Evolutionary conservation across 2,113 vertebrate genomes (phyloP).

Genomic region (Micronisus gabar): DNA sequence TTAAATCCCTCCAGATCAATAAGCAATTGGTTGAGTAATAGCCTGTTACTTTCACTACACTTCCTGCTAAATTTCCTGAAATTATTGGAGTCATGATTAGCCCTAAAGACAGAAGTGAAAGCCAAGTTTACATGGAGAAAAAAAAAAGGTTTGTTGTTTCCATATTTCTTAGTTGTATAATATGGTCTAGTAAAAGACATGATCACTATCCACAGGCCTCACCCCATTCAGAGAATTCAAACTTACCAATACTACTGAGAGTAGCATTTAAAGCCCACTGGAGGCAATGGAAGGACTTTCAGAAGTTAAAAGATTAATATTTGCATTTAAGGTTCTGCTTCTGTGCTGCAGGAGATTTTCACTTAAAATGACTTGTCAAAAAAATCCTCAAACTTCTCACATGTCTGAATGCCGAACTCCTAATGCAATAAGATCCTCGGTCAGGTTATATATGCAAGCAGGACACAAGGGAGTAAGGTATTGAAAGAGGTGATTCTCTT

Average conservation of each 20-base stretch:
- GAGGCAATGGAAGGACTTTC: neutral
- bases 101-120: neutral
- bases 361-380: neutral
- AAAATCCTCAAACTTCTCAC: neutral
- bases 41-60: neutral
- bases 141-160: neutral
- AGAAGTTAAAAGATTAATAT: neutral
- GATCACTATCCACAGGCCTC: neutral
- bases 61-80: neutral
- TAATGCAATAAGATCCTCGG: neutral
- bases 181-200: neutral
- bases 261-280: neutral
- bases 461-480: neutral
- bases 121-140: neutral
- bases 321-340: neutral
- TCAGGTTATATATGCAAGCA: neutral
- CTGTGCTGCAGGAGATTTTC: neutral
- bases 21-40: neutral
- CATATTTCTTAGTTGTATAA: neutral
- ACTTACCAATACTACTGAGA: neutral
- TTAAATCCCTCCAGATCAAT: neutral
- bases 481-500: neutral
- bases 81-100: neutral
- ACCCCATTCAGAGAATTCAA: neutral
- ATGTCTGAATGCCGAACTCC: neutral